Percentiles rank a stretch among this genome's conserved stretches.
These are phyloP conservation scores for Hippocampus guttulatus DNA, from an alignment of 2,113 vertebrate genomes.

Conservation along the genomic window DNA sequence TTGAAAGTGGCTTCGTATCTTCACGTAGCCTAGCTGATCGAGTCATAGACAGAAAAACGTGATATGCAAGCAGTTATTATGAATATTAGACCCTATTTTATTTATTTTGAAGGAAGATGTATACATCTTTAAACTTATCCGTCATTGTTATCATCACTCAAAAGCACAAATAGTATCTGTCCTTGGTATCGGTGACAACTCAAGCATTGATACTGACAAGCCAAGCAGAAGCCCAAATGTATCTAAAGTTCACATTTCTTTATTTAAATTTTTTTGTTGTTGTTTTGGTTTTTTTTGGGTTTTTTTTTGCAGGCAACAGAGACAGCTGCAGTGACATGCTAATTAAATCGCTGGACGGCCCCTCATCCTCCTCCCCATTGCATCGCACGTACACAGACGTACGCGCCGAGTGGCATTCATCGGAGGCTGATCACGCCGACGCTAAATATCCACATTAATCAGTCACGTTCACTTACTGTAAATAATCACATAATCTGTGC, in stretches of 20 bases:
- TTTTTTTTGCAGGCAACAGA: background rate
- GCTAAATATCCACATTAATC: constrained; percentile 3
- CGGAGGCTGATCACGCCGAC: background rate
- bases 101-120: background rate
- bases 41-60: background rate
- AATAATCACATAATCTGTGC: background rate
- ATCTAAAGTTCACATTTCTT: background rate
- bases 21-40: background rate
- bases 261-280: background rate
- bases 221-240: background rate
- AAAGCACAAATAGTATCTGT: too few species aligned
- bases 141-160: too few species aligned
- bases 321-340: constrained; percentile 1
- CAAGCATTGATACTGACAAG: background rate
- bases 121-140: too few species aligned
- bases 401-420: background rate
- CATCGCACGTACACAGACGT: background rate
- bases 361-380: background rate
- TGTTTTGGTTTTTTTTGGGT: too few species aligned
- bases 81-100: background rate
- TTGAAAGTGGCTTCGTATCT: background rate
- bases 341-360: background rate
- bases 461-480: constrained; percentile 4
- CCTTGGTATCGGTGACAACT: too few species aligned
- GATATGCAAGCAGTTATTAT: background rate